These are phyloP conservation scores for Danio choprae DNA, from an alignment of 2,797 vertebrate species.

Conservation along the genomic window DNA sequence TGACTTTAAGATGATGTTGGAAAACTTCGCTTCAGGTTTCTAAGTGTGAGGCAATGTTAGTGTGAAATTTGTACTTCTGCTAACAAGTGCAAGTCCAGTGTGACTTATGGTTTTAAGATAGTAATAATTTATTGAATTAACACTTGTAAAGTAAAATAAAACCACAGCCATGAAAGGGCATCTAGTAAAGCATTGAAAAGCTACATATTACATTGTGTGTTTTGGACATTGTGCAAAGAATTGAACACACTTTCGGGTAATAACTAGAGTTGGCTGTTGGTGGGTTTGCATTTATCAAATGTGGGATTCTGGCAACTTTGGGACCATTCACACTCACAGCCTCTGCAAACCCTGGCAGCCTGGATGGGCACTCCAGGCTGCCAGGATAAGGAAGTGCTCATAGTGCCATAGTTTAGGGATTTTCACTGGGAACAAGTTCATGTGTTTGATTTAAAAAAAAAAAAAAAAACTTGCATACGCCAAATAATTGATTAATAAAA, in stretches of 20 bases:
- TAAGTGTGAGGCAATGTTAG: not conserved
- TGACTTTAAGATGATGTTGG: not conserved
- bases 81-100: constrained; percentile 54
- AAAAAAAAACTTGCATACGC: not conserved
- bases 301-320: constrained; percentile 63
- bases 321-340: constrained; percentile 61
- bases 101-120: constrained; percentile 52
- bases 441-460: not conserved
- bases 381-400: constrained; percentile 5
- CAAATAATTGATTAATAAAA: no score
- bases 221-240: constrained; percentile 66
- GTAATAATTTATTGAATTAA: constrained; percentile 53
- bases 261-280: constrained; percentile 60
- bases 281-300: constrained; percentile 66
- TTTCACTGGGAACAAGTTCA: constrained; percentile 1
- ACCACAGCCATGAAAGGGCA: constrained; percentile 68
- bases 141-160: constrained; percentile 68
- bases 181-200: constrained; percentile 65
- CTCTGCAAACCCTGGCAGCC: constrained; percentile 45
- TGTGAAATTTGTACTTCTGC: not conserved
- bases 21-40: constrained; percentile 13
- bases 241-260: constrained; percentile 59
- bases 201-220: constrained; percentile 51
- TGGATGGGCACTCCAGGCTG: constrained; percentile 2
- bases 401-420: constrained; percentile 41